These are phyloP conservation scores for Stylophora pistillata DNA, from an alignment of 64 coral and sea anemone species.

Conservation along the genomic window DNA sequence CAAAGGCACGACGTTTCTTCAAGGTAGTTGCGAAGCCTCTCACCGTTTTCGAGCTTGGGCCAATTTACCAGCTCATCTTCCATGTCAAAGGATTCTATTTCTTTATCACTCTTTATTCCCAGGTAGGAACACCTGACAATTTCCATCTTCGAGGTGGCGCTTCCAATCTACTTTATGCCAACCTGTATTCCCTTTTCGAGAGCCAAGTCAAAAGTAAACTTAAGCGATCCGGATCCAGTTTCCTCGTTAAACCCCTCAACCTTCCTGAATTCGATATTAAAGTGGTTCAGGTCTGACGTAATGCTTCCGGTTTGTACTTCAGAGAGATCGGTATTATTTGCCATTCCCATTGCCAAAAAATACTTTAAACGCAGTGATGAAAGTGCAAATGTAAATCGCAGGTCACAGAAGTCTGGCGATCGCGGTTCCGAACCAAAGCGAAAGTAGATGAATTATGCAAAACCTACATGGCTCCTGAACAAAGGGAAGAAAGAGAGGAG, in stretches of 20 bases:
- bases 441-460: too few relatives aligned
- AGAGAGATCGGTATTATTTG: constrained; percentile 46
- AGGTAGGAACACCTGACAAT: constrained; percentile 77
- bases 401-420: too few relatives aligned
- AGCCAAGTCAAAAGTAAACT: constrained; percentile 67
- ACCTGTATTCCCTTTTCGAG: constrained; percentile 75
- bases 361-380: too few relatives aligned
- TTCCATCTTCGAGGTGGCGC: constrained; percentile 62
- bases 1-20: constrained; percentile 79
- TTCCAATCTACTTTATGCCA: constrained; percentile 48
- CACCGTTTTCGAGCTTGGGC: constrained; percentile 10
- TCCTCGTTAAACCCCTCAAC: constrained; percentile 44
- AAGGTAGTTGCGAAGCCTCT: constrained; percentile 72
- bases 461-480: too few relatives aligned
- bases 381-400: too few relatives aligned
- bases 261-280: constrained; percentile 63
- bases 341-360: neutral
- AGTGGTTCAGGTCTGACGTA: constrained; percentile 29
- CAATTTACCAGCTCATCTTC: constrained; percentile 65
- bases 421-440: too few relatives aligned
- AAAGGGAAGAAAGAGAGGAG: too few relatives aligned
- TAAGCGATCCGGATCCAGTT: constrained; percentile 79
- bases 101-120: constrained; percentile 31
- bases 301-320: neutral
- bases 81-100: constrained; percentile 90